Percentiles rank a stretch among this genome's conserved stretches.
Conservation (phyloP, 2,888 invertebrate species). For the Melikaiella ostensackeni region DNA sequence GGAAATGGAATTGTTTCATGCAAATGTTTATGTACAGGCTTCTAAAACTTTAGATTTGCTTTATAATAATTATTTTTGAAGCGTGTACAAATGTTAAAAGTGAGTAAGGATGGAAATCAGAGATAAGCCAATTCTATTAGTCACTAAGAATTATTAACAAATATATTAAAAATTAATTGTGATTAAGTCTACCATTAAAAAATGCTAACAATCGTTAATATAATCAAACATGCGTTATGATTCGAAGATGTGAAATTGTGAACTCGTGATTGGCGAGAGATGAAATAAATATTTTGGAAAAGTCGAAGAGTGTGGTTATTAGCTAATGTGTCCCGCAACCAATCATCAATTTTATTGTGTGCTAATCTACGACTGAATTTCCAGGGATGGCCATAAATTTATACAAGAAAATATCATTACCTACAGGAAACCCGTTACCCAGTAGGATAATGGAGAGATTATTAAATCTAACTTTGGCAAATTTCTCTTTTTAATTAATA, state of each 20-base stretch:
- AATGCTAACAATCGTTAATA: neutral
- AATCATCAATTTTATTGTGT: conserved; percentile 19
- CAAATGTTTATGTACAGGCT: conserved; percentile 12
- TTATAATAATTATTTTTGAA: conserved; percentile 1
- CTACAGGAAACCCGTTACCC: conserved; percentile 23
- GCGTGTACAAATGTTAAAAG: neutral
- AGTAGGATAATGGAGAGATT: conserved; percentile 9
- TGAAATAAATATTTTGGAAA: neutral
- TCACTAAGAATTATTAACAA: neutral
- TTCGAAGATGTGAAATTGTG: conserved; percentile 14
- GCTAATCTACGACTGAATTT: conserved; percentile 11
- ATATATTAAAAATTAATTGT: neutral
- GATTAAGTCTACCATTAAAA: neutral
- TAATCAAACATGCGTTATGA: conserved; percentile 23
- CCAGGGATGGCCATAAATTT: neutral
- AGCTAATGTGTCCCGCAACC: conserved; percentile 32
- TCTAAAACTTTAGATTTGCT: neutral
- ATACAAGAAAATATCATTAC: conserved; percentile 28
- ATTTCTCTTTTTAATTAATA: conserved; percentile 4
- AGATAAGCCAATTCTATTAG: neutral
- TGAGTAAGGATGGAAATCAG: neutral
- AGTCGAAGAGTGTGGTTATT: conserved; percentile 3
- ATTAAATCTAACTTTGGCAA: conserved; percentile 24
- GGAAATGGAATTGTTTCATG: neutral
- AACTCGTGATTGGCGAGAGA: conserved; percentile 19